phyloP scores from a whole-genome alignment of 2,113 vertebrate species.

The Cisticola juncidis region DNA sequence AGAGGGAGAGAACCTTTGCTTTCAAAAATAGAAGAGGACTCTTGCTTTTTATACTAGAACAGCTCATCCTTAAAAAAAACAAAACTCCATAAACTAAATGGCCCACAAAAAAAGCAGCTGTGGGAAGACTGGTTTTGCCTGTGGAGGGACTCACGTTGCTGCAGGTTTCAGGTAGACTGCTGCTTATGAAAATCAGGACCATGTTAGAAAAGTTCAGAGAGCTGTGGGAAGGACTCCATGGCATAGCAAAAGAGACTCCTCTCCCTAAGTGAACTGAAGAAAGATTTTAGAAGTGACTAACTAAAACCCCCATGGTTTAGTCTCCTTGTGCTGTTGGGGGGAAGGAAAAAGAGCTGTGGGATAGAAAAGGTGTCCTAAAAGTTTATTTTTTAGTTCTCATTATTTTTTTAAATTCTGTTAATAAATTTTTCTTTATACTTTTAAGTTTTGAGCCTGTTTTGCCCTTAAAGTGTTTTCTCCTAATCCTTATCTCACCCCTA shows the following conservation, averaged over 20 bases:
- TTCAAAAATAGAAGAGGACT: not conserved
- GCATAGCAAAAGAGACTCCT: not conserved
- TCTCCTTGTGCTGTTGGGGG: fast-evolving
- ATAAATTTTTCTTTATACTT: not conserved
- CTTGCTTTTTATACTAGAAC: not conserved
- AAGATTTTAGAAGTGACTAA: not conserved
- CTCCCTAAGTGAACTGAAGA: too few relatives aligned
- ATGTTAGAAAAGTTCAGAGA: not conserved
- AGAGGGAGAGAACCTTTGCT: not conserved
- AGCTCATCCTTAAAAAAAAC: not conserved
- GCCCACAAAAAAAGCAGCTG: not conserved
- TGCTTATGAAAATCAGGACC: not conserved
- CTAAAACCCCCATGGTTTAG: not conserved
- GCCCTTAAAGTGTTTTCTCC: not conserved
- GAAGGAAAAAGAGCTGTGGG: not conserved
- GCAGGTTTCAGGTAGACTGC: too few relatives aligned
- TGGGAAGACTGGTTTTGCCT: not conserved
- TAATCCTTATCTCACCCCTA: not conserved
- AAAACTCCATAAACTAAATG: not conserved
- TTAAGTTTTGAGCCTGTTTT: not conserved
- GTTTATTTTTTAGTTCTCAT: not conserved
- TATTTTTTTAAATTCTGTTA: not conserved
- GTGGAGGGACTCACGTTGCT: too few relatives aligned
- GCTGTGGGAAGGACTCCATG: not conserved
- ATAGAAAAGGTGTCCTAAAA: not conserved